Evolutionary conservation across 64 coral and sea anemone genomes (phyloP).

Genomic region (Exaiptasia diaphana): DNA sequence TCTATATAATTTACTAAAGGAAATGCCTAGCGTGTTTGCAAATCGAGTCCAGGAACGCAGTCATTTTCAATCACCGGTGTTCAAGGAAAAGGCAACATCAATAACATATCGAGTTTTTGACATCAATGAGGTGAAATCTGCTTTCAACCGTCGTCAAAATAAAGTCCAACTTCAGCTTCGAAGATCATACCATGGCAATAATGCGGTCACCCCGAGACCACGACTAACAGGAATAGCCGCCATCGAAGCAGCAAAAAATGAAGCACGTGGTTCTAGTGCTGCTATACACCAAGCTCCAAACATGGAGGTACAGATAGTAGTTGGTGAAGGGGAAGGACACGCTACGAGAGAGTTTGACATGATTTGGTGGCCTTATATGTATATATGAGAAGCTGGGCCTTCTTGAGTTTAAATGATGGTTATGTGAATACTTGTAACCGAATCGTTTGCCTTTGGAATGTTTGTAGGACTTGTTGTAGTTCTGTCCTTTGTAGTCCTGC

Average conservation of each 20-base stretch:
- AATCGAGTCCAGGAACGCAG: constrained; percentile 38
- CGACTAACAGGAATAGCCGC: neutral
- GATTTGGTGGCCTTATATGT: constrained; percentile 26
- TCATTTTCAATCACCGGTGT: constrained; percentile 46
- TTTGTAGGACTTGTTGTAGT: neutral
- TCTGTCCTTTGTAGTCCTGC: neutral
- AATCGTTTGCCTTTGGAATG: neutral
- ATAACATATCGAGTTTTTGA: constrained; percentile 9
- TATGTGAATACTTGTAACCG: neutral
- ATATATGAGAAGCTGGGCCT: no score
- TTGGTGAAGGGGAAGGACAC: constrained; percentile 21
- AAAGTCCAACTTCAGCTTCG: neutral
- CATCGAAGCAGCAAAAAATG: neutral
- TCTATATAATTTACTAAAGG: neutral
- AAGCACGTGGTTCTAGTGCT: neutral
- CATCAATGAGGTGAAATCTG: constrained; percentile 28
- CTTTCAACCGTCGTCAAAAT: constrained; percentile 3
- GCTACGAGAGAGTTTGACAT: constrained; percentile 21
- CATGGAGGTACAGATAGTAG: neutral
- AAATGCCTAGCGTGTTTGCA: constrained; percentile 47
- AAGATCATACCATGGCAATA: constrained; percentile 36
- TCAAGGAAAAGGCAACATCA: constrained; percentile 22
- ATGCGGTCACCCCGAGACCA: neutral
- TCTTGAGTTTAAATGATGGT: neutral
- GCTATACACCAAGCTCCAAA: neutral